phyloP scores from a whole-genome alignment of 1,140 invertebrate species.

The Anadara kagoshimensis region DNA sequence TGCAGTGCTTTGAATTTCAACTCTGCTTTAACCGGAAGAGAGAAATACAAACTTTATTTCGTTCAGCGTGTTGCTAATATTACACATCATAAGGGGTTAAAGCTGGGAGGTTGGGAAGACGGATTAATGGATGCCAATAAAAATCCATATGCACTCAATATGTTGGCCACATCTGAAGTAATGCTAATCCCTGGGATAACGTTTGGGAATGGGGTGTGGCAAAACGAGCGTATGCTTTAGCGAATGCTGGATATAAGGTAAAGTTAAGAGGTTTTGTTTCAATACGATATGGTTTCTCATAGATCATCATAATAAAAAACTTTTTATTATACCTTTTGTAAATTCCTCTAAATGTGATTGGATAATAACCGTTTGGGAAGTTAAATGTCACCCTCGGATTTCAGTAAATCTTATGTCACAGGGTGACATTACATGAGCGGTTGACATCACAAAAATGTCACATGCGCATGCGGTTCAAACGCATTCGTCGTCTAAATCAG shows the following conservation, averaged over 20 bases:
- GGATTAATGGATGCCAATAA: slow-evolving; percentile 50
- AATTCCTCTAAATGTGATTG: too few relatives aligned
- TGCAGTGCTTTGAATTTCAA: slow-evolving; percentile 41
- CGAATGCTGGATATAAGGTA: slow-evolving; percentile 69
- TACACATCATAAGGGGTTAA: slow-evolving; percentile 33
- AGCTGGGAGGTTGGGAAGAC: slow-evolving; percentile 67
- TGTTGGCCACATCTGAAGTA: slow-evolving; percentile 36
- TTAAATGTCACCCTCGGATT: too few relatives aligned
- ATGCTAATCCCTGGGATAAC: slow-evolving; percentile 66
- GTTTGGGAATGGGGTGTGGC: slow-evolving; percentile 62
- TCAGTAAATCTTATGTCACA: too few relatives aligned
- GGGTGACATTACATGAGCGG: too few relatives aligned
- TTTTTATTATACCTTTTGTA: too few relatives aligned
- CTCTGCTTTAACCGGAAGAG: not conserved
- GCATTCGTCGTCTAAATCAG: too few relatives aligned
- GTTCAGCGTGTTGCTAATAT: slow-evolving; percentile 45
- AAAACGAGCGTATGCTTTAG: slow-evolving; percentile 58
- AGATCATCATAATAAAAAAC: too few relatives aligned
- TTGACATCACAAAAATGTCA: too few relatives aligned
- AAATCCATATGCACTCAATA: slow-evolving; percentile 43
- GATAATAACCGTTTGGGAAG: too few relatives aligned
- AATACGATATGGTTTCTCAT: not conserved
- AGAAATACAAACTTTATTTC: slow-evolving; percentile 49
- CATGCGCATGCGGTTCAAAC: too few relatives aligned
- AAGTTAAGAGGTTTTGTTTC: not conserved